Evolutionary conservation across 2,113 vertebrate species (phyloP).

Genomic region (Nannospalax galili): DNA sequence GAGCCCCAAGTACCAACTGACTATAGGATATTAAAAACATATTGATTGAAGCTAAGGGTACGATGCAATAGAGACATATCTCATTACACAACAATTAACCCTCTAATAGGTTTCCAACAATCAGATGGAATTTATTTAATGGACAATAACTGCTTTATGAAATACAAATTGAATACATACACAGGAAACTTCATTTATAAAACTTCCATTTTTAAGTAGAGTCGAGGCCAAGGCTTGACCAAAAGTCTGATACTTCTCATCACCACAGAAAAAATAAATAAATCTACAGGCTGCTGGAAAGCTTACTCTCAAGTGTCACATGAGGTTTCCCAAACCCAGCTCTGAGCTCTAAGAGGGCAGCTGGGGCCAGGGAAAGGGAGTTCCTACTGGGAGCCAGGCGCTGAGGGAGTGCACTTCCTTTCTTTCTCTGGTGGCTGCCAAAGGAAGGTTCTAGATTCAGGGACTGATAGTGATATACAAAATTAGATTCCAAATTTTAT

Average conservation of each 20-base stretch:
- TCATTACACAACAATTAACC: slow-evolving; percentile 88
- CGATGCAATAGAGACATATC: slow-evolving; percentile 85
- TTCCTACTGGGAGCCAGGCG: background rate
- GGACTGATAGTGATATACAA: background rate
- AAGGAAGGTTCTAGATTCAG: slow-evolving; percentile 33
- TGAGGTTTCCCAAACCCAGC: slow-evolving; percentile 68
- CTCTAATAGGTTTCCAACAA: slow-evolving; percentile 83
- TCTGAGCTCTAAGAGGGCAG: slow-evolving; percentile 8
- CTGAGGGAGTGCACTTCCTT: background rate
- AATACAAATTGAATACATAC: slow-evolving; percentile 87
- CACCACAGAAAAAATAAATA: slow-evolving; percentile 75
- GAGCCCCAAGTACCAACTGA: slow-evolving; percentile 83
- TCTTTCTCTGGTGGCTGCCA: background rate
- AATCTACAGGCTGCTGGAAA: slow-evolving; percentile 69
- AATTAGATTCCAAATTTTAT: background rate
- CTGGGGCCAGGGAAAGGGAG: background rate
- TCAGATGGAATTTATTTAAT: slow-evolving; percentile 89
- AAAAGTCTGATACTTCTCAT: slow-evolving; percentile 77
- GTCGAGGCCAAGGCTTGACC: slow-evolving; percentile 76
- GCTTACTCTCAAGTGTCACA: slow-evolving; percentile 63
- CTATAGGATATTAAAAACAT: slow-evolving; percentile 87
- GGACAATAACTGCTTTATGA: slow-evolving; percentile 85
- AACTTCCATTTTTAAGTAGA: slow-evolving; percentile 82
- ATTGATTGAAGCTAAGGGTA: slow-evolving; percentile 85
- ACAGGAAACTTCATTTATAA: slow-evolving; percentile 83